These are phyloP conservation scores for Eurypyga helias DNA, from an alignment of 2,113 vertebrate species.

Conservation along the genomic window DNA sequence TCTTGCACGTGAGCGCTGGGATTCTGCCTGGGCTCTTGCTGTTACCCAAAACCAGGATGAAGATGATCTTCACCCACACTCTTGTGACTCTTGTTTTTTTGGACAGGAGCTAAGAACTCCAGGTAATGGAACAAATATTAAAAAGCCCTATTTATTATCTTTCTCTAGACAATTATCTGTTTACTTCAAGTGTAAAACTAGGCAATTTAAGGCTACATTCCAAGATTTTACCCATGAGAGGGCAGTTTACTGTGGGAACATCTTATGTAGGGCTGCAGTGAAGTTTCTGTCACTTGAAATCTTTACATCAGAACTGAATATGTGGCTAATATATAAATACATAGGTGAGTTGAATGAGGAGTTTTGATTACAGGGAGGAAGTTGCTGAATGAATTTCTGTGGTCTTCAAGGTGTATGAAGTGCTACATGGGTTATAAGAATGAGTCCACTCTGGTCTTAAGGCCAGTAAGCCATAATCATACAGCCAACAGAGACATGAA, in stretches of 20 bases:
- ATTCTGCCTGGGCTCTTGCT: neutral
- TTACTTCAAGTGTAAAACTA: neutral
- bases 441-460: neutral
- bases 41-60: fast-evolving
- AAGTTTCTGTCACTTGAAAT: neutral
- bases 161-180: neutral
- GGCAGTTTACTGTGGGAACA: neutral
- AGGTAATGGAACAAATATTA: too few species aligned
- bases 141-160: neutral
- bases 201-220: neutral
- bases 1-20: fast-evolving
- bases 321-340: neutral
- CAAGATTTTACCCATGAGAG: neutral
- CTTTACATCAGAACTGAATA: neutral
- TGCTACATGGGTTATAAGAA: neutral
- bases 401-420: neutral
- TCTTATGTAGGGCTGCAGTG: neutral
- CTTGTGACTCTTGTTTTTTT: neutral
- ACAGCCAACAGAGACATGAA: neutral
- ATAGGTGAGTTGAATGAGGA: neutral
- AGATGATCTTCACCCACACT: fast-evolving
- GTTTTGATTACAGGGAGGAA: neutral
- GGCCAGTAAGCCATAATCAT: neutral
- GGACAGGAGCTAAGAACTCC: neutral
- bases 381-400: neutral